phyloP scores from a whole-genome alignment of 2,797 vertebrate species.

The Ataeniobius toweri region DNA sequence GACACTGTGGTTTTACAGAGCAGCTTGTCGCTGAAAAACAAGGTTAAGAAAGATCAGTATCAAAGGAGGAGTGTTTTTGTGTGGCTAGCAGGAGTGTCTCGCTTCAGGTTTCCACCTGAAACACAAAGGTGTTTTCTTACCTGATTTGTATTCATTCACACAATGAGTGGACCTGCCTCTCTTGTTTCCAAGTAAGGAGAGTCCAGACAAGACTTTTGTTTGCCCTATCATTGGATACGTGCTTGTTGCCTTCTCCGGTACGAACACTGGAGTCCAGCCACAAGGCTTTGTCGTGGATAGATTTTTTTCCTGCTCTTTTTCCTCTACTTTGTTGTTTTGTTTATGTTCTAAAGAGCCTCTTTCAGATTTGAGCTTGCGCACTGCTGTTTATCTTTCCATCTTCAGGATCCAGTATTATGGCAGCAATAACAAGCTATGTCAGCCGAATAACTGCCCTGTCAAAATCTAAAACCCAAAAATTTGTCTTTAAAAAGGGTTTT shows the following conservation, averaged over 20 bases:
- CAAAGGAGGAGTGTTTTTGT: conserved; percentile 79
- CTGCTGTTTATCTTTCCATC: conserved; percentile 23
- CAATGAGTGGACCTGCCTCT: conserved; percentile 80
- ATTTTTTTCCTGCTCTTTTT: conserved; percentile 54
- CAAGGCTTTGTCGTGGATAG: conserved; percentile 69
- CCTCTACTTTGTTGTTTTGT: conserved; percentile 68
- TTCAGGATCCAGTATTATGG: conserved; percentile 53
- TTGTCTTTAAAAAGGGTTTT: conserved; percentile 54
- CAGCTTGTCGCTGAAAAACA: conserved; percentile 80
- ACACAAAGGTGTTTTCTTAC: conserved; percentile 85
- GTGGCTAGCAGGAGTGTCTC: conserved; percentile 73
- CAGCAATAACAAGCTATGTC: conserved; percentile 53
- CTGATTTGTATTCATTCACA: conserved; percentile 85
- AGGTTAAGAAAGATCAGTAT: conserved; percentile 81
- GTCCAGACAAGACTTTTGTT: conserved; percentile 84
- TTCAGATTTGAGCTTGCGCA: conserved; percentile 64
- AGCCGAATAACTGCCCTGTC: conserved; percentile 49
- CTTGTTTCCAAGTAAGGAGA: conserved; percentile 84
- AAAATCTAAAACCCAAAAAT: conserved; percentile 64
- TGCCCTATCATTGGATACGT: conserved; percentile 78
- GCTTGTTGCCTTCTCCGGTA: conserved; percentile 76
- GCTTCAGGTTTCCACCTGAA: conserved; percentile 80
- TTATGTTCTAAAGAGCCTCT: conserved; percentile 63
- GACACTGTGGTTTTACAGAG: conserved; percentile 77
- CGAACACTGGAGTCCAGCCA: conserved; percentile 74